phyloP scores from a whole-genome alignment of 2,113 vertebrate species.

The Archocentrus centrarchus region DNA sequence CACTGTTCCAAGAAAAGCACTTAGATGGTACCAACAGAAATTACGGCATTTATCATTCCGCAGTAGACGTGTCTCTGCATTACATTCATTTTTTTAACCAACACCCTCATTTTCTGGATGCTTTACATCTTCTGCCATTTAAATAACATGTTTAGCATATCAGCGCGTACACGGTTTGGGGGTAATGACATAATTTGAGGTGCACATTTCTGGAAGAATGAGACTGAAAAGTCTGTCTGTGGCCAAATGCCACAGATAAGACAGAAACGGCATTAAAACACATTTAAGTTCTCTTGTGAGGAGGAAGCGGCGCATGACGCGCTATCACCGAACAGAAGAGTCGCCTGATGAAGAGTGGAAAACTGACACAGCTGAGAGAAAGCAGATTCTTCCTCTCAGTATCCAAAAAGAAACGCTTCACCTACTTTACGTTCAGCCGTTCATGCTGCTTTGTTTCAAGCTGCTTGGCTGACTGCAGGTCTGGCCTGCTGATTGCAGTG shows the following conservation, averaged over 20 bases:
- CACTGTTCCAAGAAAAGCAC: conserved; percentile 64
- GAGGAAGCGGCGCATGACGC: conserved; percentile 81
- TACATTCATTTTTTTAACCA: conserved; percentile 60
- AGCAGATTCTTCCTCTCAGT: conserved; percentile 67
- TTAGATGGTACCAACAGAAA: conserved; percentile 44
- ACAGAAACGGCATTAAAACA: not conserved
- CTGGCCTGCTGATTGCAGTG: conserved; percentile 87
- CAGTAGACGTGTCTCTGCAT: conserved; percentile 69
- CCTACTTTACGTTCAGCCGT: conserved; percentile 72
- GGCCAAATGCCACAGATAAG: conserved; percentile 7
- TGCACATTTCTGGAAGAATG: conserved; percentile 35
- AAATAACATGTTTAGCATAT: conserved; percentile 26
- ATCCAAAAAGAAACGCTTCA: conserved; percentile 69
- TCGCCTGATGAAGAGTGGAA: conserved; percentile 41
- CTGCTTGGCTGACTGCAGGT: conserved; percentile 75
- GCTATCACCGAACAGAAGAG: conserved; percentile 64
- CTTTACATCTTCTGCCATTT: conserved; percentile 45
- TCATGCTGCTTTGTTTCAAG: conserved; percentile 78
- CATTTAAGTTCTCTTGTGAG: conserved; percentile 10
- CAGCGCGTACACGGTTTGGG: conserved; percentile 13
- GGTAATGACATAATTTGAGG: conserved; percentile 65
- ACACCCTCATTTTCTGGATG: conserved; percentile 59
- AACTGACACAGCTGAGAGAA: conserved; percentile 29
- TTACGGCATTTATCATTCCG: conserved; percentile 67
- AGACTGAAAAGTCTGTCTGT: conserved; percentile 35